These are phyloP conservation scores for Hypotaenidia okinawae DNA, from an alignment of 2,797 vertebrate species.

Conservation along the genomic window DNA sequence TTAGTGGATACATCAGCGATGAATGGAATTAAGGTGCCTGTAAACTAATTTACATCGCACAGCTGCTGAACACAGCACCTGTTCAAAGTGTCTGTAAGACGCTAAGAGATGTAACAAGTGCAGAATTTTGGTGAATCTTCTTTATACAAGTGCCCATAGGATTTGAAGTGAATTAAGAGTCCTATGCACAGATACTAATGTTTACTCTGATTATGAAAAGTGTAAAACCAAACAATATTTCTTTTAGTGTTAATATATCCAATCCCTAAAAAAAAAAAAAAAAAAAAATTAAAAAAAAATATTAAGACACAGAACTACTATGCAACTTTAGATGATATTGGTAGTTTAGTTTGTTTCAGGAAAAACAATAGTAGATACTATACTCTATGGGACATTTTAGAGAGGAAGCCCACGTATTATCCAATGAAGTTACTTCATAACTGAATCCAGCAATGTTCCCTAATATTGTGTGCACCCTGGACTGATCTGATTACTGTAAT, in stretches of 20 bases:
- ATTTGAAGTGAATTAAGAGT: background rate
- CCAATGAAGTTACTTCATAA: background rate
- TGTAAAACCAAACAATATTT: background rate
- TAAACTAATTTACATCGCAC: background rate
- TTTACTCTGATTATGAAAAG: background rate
- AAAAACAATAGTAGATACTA: background rate
- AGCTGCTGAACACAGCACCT: background rate
- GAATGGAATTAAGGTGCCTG: background rate
- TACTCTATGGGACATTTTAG: background rate
- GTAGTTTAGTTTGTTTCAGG: background rate
- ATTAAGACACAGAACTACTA: background rate
- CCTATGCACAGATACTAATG: background rate
- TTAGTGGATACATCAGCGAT: background rate
- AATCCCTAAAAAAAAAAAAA: background rate
- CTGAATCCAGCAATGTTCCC: background rate
- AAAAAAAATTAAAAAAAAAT: background rate
- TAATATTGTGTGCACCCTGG: background rate
- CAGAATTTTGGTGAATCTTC: background rate
- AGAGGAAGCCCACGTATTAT: background rate
- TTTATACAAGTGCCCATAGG: background rate
- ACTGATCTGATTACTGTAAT: background rate
- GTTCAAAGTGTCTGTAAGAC: background rate
- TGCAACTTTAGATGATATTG: background rate
- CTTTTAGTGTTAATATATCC: background rate
- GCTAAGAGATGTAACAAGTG: background rate